A percentile compares a stretch with the other conserved stretches of the same genome.
These are phyloP conservation scores for Cremastinae sp. DNA, from an alignment of 2,888 invertebrate species.

Conservation along the genomic window DNA sequence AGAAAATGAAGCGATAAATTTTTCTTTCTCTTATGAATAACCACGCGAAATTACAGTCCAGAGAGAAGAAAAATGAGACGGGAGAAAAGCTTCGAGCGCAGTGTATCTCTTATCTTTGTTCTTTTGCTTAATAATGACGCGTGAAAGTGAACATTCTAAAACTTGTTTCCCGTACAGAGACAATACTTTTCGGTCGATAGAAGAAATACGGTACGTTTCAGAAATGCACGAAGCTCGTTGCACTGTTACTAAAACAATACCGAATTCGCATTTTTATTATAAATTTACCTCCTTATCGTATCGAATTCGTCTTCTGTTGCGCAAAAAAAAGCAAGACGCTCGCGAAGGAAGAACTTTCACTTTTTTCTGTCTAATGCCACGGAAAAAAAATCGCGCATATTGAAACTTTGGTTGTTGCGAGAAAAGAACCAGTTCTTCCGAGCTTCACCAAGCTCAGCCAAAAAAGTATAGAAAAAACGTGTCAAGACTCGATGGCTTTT, in stretches of 20 bases:
- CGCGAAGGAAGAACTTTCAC: background rate
- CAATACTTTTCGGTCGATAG: background rate
- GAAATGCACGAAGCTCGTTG: conserved; percentile 36
- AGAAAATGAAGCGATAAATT: conserved; percentile 29
- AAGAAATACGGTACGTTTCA: conserved; percentile 5
- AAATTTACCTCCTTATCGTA: conserved; percentile 9
- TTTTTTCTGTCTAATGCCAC: conserved; percentile 36
- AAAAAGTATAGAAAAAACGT: conserved; percentile 8
- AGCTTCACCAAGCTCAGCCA: background rate
- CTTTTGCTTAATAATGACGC: background rate
- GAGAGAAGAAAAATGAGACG: background rate
- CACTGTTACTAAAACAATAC: conserved; percentile 52
- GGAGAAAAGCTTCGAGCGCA: conserved; percentile 35
- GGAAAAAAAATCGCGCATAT: conserved; percentile 21
- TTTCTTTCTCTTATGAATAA: conserved; percentile 20
- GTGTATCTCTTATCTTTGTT: background rate
- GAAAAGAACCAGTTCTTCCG: background rate
- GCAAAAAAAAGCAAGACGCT: conserved; percentile 7
- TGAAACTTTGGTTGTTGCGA: conserved; percentile 47
- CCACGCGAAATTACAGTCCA: conserved; percentile 30
- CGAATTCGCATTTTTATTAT: conserved; percentile 15
- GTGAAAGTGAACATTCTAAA: conserved; percentile 5
- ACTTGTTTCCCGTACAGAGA: background rate
- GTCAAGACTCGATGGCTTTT: background rate
- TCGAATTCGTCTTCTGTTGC: background rate